Evolutionary conservation across 2,113 vertebrate genomes (phyloP).

Genomic region (Miniopterus natalensis): DNA sequence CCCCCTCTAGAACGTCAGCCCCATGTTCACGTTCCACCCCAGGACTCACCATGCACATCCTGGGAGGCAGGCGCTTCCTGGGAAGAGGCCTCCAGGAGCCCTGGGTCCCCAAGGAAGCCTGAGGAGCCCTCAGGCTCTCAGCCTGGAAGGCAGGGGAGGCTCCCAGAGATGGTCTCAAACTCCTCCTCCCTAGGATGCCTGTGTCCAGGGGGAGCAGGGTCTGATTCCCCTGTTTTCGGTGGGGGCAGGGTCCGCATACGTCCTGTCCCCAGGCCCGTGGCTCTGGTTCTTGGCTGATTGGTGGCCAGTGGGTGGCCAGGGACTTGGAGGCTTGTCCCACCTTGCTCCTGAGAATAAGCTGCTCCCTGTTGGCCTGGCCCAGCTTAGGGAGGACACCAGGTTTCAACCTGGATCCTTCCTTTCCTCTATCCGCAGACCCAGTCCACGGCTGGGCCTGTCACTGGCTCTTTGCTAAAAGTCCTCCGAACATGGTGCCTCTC

Average conservation of each 20-base stretch:
- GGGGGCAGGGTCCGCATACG: not conserved
- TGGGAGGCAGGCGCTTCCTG: not conserved
- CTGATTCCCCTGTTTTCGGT: not conserved
- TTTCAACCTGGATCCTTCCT: too few species aligned
- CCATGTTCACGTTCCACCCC: too few species aligned
- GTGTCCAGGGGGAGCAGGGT: not conserved
- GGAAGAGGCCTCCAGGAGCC: not conserved
- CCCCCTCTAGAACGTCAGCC: not conserved
- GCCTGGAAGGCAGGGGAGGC: not conserved
- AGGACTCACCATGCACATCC: not conserved
- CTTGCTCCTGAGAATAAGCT: not conserved
- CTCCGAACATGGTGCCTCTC: accelerated
- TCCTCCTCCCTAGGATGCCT: not conserved
- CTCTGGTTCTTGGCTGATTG: not conserved
- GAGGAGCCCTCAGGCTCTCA: not conserved
- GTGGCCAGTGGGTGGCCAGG: not conserved
- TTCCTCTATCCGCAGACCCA: not conserved
- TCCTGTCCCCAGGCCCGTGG: not conserved
- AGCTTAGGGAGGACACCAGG: not conserved
- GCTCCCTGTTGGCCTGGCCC: not conserved
- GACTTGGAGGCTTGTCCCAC: not conserved
- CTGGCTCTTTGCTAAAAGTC: not conserved
- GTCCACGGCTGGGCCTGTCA: not conserved
- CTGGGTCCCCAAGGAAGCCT: not conserved
- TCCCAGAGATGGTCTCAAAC: not conserved